Evolutionary conservation across 2,888 invertebrate genomes (phyloP), one percentile per base, ranked within the genome.

Genomic region (Timema cristinae): DNA sequence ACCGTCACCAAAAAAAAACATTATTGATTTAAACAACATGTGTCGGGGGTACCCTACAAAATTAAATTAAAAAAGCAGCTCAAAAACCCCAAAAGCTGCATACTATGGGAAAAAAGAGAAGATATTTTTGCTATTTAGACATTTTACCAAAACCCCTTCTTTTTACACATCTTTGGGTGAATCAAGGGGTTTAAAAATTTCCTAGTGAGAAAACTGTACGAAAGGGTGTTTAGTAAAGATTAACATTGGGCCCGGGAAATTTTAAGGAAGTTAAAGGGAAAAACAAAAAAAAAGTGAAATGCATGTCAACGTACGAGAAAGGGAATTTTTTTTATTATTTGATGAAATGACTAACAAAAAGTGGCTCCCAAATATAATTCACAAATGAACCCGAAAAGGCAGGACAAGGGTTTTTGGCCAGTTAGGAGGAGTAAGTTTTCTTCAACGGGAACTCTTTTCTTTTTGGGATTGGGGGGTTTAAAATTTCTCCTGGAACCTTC

Each of bases 121-220:
- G 77, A 74, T 72, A 77, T n/a, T 68, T 74, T 77, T 67, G 77
- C 78, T 56, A 50, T 79, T 10, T 73, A 75, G n/a, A 67, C 79
- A 54, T 79, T 74, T 76, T 77, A 79, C 68, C n/a, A 77, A 77
- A 75, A 78, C 79, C 5, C 79, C 79, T 7, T 71, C 76, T 48
- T 73, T 76, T 5, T 80, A 79, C 70, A 73, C 69, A 59, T 6
- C 63, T 15, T n/a, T 77, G 74, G 73, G 68, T 78, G 15, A 50
- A 75, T 47, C 75, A 76, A 70, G 67, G 75, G 50, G 75, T 79
- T 67, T n/a, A n/a, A n/a, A 69, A 73, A 49, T 73, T 79, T 54
- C 79, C 79, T 15, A 77, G 76, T 52, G 74, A 75, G 32, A 73
- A 74, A 69, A 74, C 77, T 49, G 75, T 79, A 48, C 73, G 74